phyloP scores from a whole-genome alignment of 2,113 vertebrate genomes.

The Chaetodon auriga region DNA sequence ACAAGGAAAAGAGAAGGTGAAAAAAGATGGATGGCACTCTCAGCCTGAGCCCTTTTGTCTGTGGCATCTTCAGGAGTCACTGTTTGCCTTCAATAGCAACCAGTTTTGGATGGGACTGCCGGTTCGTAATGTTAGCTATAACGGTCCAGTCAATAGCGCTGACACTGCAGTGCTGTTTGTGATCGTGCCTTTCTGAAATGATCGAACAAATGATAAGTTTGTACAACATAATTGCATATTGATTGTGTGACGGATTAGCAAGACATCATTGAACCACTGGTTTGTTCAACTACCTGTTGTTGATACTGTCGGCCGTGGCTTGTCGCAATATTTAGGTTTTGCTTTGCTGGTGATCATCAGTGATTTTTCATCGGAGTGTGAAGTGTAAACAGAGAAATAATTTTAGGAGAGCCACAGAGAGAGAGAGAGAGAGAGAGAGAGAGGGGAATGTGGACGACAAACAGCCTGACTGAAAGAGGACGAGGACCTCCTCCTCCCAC shows the following conservation, averaged over 20 bases:
- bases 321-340: background rate
- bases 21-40: background rate
- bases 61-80: background rate
- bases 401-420: background rate
- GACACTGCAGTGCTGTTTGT: background rate
- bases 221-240: slow-evolving; percentile 36
- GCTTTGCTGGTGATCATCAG: background rate
- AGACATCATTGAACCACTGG: background rate
- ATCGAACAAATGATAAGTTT: background rate
- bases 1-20: background rate
- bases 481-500: slow-evolving; percentile 65
- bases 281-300: slow-evolving; percentile 8
- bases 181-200: background rate
- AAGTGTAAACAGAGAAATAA: background rate
- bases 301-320: background rate
- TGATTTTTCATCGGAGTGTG: no score
- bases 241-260: slow-evolving; percentile 24
- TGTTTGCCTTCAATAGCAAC: background rate
- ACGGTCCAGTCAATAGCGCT: background rate
- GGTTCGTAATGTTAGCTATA: background rate
- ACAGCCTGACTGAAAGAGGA: slow-evolving; percentile 49
- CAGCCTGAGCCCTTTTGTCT: background rate
- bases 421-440: background rate
- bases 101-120: background rate
- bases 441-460: slow-evolving; percentile 25